A percentile compares a stretch with the other conserved stretches of the same genome.
phyloP scores from a whole-genome alignment of 2,888 invertebrate species.

The Hirtodrosophila alboralis region DNA sequence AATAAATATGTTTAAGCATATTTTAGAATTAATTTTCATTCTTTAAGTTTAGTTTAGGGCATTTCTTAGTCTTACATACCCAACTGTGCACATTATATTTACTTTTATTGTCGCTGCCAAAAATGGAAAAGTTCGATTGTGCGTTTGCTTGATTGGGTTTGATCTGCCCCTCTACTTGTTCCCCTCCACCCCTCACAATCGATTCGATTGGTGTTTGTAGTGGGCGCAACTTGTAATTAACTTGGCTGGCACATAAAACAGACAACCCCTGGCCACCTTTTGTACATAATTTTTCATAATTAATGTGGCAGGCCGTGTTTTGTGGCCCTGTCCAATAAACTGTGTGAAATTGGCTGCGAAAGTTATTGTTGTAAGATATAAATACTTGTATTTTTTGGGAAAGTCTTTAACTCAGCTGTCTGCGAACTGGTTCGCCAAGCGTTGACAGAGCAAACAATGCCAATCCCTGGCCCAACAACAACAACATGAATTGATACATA shows the following conservation, averaged over 20 bases:
- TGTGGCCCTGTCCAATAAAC: slow-evolving; percentile 47
- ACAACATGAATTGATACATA: slow-evolving; percentile 63
- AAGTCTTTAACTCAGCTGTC: slow-evolving; percentile 22
- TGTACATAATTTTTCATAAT: slow-evolving; percentile 64
- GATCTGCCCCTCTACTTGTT: slow-evolving; percentile 13
- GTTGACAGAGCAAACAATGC: slow-evolving; percentile 34
- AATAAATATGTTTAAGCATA: no score
- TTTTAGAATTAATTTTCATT: no score
- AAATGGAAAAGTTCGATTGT: slow-evolving; percentile 73
- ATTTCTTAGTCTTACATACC: background rate
- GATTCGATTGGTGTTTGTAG: slow-evolving; percentile 54
- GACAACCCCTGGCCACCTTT: slow-evolving; percentile 45
- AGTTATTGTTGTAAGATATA: slow-evolving; percentile 37
- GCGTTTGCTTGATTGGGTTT: slow-evolving; percentile 68
- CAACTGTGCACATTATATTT: background rate
- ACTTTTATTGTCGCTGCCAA: slow-evolving; percentile 62
- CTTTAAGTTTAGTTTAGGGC: no score
- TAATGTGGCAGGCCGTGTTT: slow-evolving; percentile 50
- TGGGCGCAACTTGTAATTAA: slow-evolving; percentile 79
- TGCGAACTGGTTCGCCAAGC: slow-evolving; percentile 7
- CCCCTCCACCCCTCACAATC: slow-evolving; percentile 18
- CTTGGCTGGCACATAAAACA: slow-evolving; percentile 63
- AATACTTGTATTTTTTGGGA: slow-evolving; percentile 29
- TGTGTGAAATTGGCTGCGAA: slow-evolving; percentile 66
- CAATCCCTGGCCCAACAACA: slow-evolving; percentile 15